Conservation (phyloP, 2,113 vertebrate species). For the Solenodon paradoxus region DNA sequence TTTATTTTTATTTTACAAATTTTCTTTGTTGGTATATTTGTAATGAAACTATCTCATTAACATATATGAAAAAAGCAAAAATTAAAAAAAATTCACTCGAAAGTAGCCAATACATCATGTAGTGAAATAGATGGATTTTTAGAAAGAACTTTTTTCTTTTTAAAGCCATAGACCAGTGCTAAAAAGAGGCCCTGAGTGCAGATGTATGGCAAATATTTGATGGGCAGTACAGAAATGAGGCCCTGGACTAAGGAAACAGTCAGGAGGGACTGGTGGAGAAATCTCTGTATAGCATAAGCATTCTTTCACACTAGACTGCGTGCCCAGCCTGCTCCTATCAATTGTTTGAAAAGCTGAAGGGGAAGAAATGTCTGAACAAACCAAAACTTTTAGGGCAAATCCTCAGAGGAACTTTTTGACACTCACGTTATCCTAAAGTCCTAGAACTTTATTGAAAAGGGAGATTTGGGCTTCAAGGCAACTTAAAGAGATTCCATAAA, state of each 20-base stretch:
- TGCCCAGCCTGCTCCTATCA: background rate
- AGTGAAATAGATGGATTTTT: background rate
- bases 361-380: background rate
- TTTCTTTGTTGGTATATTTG: constrained; percentile 13
- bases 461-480: background rate
- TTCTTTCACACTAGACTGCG: background rate
- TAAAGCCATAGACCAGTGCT: background rate
- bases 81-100: background rate
- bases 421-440: background rate
- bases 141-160: background rate
- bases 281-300: rapidly evolving
- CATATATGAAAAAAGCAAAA: background rate
- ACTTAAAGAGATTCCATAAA: background rate
- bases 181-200: background rate
- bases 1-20: background rate
- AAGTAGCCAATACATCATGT: background rate
- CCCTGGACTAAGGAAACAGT: background rate
- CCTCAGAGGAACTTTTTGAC: background rate
- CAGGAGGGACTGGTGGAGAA: background rate
- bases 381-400: background rate
- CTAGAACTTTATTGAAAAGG: background rate
- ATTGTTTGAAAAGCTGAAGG: background rate
- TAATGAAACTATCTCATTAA: background rate
- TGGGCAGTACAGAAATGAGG: background rate
- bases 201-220: background rate